Conservation (phyloP, 2,113 vertebrate species). For the Candoia aspera region DNA sequence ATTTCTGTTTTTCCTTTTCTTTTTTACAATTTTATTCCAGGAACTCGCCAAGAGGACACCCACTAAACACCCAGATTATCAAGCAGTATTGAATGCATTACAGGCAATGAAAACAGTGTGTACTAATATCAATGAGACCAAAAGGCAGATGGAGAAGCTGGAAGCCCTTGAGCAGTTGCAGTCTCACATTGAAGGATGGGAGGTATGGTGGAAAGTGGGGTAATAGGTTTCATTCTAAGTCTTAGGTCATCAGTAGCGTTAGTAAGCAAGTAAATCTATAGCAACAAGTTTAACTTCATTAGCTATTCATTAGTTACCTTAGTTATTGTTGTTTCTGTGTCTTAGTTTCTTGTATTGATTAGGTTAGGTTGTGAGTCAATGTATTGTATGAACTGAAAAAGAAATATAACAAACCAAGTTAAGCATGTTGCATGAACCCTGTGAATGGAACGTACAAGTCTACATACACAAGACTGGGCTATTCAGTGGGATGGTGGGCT, state of each 20-base stretch:
- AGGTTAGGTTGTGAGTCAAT: not conserved
- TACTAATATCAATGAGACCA: constrained; percentile 98
- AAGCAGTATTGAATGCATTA: constrained; percentile 89
- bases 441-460: too few species aligned
- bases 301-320: not conserved
- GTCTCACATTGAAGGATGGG: constrained; percentile 98
- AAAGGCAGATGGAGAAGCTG: constrained; percentile 98
- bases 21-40: constrained; percentile 63
- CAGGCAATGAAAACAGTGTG: constrained; percentile 98
- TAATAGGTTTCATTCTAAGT: not conserved
- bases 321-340: not conserved
- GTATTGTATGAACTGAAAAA: not conserved
- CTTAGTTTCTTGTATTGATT: not conserved
- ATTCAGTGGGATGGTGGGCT: not conserved
- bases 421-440: not conserved
- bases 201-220: constrained; percentile 77
- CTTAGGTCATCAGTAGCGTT: not conserved
- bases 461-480: not conserved
- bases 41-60: constrained; percentile 96
- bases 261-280: not conserved
- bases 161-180: constrained; percentile 96
- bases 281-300: not conserved
- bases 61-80: constrained; percentile 91
- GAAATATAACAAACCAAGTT: not conserved
- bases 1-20: not conserved